Percentiles rank a stretch among this genome's conserved stretches.
phyloP scores from a whole-genome alignment of 2,113 vertebrate genomes.

The Turnix velox region DNA sequence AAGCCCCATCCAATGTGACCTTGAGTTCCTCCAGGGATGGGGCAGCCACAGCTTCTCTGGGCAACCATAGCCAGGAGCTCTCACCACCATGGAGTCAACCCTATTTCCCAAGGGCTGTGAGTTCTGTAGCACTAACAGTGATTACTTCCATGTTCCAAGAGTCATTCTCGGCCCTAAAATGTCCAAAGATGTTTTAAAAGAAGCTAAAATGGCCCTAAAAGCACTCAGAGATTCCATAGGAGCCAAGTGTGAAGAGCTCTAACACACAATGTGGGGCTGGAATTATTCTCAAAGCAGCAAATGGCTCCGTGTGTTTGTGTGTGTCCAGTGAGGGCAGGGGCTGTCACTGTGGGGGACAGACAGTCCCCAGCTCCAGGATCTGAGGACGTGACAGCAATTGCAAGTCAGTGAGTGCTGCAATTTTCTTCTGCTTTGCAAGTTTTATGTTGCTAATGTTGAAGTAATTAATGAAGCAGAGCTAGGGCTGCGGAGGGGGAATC shows the following conservation, averaged over 20 bases:
- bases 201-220: background rate
- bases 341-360: background rate
- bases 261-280: background rate
- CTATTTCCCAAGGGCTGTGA: no score
- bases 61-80: no score
- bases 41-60: no score
- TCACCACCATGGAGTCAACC: no score
- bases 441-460: slow-evolving; percentile 18
- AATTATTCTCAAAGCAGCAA: background rate
- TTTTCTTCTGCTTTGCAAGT: slow-evolving; percentile 23
- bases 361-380: background rate
- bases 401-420: background rate
- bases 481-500: slow-evolving; percentile 6
- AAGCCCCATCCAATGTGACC: no score
- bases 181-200: background rate
- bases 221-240: background rate
- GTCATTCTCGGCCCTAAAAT: no score
- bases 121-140: no score
- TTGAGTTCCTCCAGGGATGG: no score
- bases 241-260: background rate
- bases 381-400: background rate
- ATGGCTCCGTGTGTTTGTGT: background rate
- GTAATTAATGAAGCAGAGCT: slow-evolving; percentile 51
- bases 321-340: slow-evolving; percentile 1
- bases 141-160: no score